These are phyloP conservation scores for Idaea biselata DNA, from an alignment of 2,888 invertebrate genomes.

Conservation along the genomic window DNA sequence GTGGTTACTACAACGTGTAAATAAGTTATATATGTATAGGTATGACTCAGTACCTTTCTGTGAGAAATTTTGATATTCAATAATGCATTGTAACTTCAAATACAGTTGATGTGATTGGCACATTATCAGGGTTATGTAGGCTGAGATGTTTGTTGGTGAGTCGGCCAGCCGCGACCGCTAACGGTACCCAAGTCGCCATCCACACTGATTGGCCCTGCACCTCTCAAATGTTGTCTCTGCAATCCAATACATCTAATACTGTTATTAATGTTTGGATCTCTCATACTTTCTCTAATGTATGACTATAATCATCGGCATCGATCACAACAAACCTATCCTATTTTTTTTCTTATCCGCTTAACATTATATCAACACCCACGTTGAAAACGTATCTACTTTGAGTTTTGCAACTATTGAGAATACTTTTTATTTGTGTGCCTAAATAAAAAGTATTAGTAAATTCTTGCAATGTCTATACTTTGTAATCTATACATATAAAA, in stretches of 20 bases:
- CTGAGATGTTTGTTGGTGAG: conserved; percentile 54
- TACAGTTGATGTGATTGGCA: conserved; percentile 51
- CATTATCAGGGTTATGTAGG: conserved; percentile 64
- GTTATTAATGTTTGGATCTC: conserved; percentile 69
- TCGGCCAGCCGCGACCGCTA: conserved; percentile 51
- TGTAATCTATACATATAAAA: not conserved
- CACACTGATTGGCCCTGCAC: conserved; percentile 65
- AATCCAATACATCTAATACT: conserved; percentile 75
- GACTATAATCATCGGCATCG: conserved; percentile 63
- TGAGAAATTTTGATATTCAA: conserved; percentile 13
- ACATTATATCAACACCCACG: conserved; percentile 57
- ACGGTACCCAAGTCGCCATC: conserved; percentile 57
- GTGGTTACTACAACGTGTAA: no score
- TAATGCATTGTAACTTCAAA: conserved; percentile 17
- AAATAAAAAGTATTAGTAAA: conserved; percentile 18
- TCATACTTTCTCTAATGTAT: conserved; percentile 69
- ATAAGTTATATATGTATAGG: not conserved
- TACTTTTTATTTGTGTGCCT: not conserved
- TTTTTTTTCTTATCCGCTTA: conserved; percentile 53
- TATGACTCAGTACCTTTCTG: not conserved
- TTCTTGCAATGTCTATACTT: conserved; percentile 9
- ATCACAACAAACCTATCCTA: conserved; percentile 58
- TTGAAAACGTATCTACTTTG: conserved; percentile 23
- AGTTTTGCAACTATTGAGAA: conserved; percentile 14
- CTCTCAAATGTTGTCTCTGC: conserved; percentile 64